Evolutionary conservation across 2,797 vertebrate species (phyloP).

Genomic region (Muraenolepis orangiensis): DNA sequence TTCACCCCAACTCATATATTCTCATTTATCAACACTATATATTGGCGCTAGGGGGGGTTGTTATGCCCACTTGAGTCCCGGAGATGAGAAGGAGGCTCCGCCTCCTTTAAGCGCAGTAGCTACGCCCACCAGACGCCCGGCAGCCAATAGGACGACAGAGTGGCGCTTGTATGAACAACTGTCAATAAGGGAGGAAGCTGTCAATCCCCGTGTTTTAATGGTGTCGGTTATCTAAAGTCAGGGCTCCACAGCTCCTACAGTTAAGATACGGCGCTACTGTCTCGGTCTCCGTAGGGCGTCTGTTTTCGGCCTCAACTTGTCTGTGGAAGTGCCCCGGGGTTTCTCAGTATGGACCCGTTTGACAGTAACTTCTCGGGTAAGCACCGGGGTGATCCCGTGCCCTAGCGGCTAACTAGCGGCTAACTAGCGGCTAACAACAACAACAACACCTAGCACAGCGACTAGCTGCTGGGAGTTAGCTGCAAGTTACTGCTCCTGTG

Average conservation of each 20-base stretch:
- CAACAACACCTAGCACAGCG: neutral
- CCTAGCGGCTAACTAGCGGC: slow-evolving; percentile 1
- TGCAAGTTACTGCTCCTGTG: neutral
- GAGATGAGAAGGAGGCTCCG: neutral
- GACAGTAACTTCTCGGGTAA: slow-evolving; percentile 65
- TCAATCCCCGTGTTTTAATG: slow-evolving; percentile 6
- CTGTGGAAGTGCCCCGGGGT: neutral
- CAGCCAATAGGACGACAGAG: slow-evolving; percentile 49
- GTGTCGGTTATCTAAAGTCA: neutral
- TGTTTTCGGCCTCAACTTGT: slow-evolving; percentile 8
- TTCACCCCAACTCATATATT: too few species aligned
- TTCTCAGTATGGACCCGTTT: slow-evolving; percentile 69
- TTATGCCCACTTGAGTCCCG: neutral
- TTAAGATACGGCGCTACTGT: slow-evolving; percentile 4
- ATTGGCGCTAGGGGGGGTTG: too few species aligned
- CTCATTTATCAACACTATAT: too few species aligned
- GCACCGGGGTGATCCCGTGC: neutral
- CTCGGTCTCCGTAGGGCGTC: neutral
- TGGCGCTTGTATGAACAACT: slow-evolving; percentile 35
- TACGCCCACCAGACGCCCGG: slow-evolving; percentile 17
- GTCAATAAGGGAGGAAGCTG: slow-evolving; percentile 61
- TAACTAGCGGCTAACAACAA: slow-evolving; percentile 24
- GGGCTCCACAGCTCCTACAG: neutral
- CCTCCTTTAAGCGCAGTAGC: neutral
- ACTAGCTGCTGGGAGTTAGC: neutral